phyloP scores from a whole-genome alignment of 2,888 invertebrate species.

The Acronicta alni region DNA sequence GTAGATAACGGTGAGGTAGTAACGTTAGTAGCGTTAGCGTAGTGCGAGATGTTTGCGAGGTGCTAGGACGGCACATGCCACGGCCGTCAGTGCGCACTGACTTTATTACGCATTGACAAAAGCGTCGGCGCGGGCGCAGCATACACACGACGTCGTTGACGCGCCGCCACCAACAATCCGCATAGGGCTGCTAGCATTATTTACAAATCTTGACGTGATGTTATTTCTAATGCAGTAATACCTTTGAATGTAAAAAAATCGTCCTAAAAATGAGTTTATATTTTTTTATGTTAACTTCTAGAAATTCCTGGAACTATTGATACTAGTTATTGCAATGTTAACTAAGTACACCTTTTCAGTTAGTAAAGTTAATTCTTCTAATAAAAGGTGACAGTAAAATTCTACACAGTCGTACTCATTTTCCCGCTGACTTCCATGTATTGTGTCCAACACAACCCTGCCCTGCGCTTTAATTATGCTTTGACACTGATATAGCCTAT shows the following conservation, averaged over 20 bases:
- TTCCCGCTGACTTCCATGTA: no score
- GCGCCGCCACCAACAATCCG: conserved; percentile 50
- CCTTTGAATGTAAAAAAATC: conserved; percentile 22
- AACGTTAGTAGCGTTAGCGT: conserved; percentile 7
- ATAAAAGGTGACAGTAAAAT: background rate
- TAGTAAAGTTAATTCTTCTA: background rate
- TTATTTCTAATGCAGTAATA: conserved; percentile 38
- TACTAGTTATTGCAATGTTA: background rate
- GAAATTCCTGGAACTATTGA: background rate
- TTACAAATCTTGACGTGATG: conserved; percentile 56
- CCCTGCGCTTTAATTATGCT: conserved; percentile 54
- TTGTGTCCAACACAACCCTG: conserved; percentile 31
- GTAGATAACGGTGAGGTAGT: conserved; percentile 6
- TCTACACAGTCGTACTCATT: background rate
- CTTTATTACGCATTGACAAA: conserved; percentile 80
- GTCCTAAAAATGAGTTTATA: background rate
- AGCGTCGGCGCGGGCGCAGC: conserved; percentile 64
- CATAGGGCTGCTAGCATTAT: conserved; percentile 58
- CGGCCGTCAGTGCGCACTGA: conserved; percentile 49
- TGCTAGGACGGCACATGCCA: conserved; percentile 51
- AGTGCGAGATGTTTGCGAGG: conserved; percentile 27
- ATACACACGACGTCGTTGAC: conserved; percentile 82
- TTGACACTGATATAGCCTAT: conserved; percentile 62
- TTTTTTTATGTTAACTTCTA: background rate
- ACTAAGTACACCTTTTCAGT: no score